Percentiles rank a stretch among this genome's conserved stretches.
These are phyloP conservation scores for Drosophila sulfurigaster DNA, from an alignment of 1,140 invertebrate species.

Conservation along the genomic window DNA sequence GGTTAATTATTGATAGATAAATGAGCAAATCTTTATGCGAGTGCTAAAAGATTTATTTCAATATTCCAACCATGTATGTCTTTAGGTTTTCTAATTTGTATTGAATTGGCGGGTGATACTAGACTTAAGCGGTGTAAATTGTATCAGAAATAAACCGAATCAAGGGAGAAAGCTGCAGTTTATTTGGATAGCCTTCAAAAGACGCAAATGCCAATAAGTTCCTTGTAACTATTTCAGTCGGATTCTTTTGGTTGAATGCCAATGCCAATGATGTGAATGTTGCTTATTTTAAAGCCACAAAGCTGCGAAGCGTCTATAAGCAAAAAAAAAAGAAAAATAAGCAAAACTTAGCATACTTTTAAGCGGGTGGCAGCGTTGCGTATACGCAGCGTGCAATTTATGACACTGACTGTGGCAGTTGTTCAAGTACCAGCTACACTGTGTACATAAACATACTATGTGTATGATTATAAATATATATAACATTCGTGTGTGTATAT, in stretches of 20 bases:
- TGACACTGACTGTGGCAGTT: conserved; percentile 35
- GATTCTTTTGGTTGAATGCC: conserved; percentile 10
- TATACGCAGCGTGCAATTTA: conserved; percentile 54
- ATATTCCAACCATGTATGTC: too few species aligned
- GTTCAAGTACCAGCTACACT: conserved; percentile 30
- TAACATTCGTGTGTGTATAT: background rate
- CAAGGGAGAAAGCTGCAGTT: too few species aligned
- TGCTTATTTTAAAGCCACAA: conserved; percentile 13
- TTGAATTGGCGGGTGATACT: too few species aligned
- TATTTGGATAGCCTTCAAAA: background rate
- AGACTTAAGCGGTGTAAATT: too few species aligned
- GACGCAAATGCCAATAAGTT: background rate
- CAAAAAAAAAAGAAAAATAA: conserved; percentile 13
- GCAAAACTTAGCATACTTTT: conserved; percentile 52
- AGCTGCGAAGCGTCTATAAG: conserved; percentile 11
- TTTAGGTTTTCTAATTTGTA: too few species aligned
- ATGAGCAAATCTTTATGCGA: background rate
- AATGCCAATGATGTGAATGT: conserved; percentile 22
- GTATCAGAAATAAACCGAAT: too few species aligned
- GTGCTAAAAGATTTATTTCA: too few species aligned
- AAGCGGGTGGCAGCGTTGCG: conserved; percentile 43
- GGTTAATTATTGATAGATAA: background rate
- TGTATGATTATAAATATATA: conserved; percentile 13
- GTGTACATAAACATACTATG: conserved; percentile 23
- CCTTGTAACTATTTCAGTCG: background rate